Evolutionary conservation across 2,888 invertebrate species (phyloP).

Genomic region (Acleris sparsana): DNA sequence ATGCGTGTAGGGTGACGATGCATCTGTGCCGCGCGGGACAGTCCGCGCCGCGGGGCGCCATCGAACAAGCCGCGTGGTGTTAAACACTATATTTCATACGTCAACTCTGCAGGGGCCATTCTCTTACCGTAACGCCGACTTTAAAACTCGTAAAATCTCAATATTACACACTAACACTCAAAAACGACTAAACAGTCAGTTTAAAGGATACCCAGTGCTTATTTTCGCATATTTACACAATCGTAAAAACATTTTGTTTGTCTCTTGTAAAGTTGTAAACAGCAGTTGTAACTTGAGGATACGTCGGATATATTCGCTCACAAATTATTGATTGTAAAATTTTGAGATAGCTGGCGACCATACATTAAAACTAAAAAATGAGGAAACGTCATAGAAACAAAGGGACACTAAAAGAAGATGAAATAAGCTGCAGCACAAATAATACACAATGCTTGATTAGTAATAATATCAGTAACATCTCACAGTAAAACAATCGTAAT

Average conservation of each 20-base stretch:
- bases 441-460: no score
- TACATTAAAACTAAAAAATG: no score
- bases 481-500: no score
- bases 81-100: constrained; percentile 79
- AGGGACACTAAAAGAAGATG: no score
- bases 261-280: constrained; percentile 1
- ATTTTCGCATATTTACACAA: constrained; percentile 29
- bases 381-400: no score
- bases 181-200: constrained; percentile 32
- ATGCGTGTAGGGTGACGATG: constrained; percentile 43
- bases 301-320: neutral
- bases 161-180: constrained; percentile 54
- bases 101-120: constrained; percentile 65
- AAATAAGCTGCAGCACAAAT: no score
- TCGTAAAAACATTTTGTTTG: constrained; percentile 5
- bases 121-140: constrained; percentile 61
- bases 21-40: constrained; percentile 39
- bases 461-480: no score
- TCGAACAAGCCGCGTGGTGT: constrained; percentile 73
- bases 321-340: neutral
- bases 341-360: no score
- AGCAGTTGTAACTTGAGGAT: constrained; percentile 6
- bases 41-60: constrained; percentile 48
- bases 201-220: constrained; percentile 17
- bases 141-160: constrained; percentile 64